phyloP scores from a whole-genome alignment of 2,113 vertebrate genomes.

The Bubalus kerabau region DNA sequence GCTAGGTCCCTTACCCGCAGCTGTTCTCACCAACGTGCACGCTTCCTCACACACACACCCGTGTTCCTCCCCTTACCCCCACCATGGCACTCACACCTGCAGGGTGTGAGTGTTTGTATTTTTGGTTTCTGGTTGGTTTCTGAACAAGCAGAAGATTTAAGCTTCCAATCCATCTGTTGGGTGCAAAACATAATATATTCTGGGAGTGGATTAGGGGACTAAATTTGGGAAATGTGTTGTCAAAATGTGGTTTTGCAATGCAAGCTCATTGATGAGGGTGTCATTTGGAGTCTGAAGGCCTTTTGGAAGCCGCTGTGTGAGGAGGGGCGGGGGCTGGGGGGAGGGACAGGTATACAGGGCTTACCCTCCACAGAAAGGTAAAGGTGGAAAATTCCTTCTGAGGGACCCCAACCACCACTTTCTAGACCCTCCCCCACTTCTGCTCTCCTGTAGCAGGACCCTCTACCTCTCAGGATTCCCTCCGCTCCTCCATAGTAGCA shows the following conservation, averaged over 20 bases:
- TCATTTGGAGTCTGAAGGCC: conserved; percentile 61
- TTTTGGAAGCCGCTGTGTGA: conserved; percentile 36
- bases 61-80: background rate
- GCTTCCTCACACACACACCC: background rate
- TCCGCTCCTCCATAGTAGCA: background rate
- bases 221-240: conserved; percentile 72
- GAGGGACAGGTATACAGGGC: background rate
- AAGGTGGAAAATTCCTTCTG: background rate
- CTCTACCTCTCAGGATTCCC: background rate
- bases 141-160: conserved; percentile 72
- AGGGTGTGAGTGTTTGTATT: conserved; percentile 63
- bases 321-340: background rate
- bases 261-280: conserved; percentile 64
- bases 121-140: conserved; percentile 72
- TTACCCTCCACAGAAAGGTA: background rate
- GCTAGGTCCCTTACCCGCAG: background rate
- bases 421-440: background rate
- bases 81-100: conserved; percentile 50
- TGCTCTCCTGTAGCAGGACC: background rate
- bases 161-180: conserved; percentile 74
- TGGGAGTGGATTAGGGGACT: conserved; percentile 70
- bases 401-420: background rate
- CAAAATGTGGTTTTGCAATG: conserved; percentile 66
- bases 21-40: background rate
- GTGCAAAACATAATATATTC: conserved; percentile 71